These are phyloP conservation scores for Aphodius sticticus DNA, from an alignment of 2,888 invertebrate species.

Conservation along the genomic window DNA sequence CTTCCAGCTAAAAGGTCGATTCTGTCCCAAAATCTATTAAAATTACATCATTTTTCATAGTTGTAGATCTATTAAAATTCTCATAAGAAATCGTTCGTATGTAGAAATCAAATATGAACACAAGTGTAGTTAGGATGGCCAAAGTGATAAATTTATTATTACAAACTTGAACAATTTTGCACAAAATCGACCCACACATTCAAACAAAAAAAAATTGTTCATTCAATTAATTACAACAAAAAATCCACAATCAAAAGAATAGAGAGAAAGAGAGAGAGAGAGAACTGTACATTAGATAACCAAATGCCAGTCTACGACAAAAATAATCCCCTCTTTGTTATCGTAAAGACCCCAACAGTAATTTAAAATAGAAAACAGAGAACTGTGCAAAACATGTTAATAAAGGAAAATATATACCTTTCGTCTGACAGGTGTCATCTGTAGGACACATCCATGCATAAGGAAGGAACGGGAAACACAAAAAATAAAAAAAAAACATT, in stretches of 20 bases:
- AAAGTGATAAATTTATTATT: too few relatives aligned
- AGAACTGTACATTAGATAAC: conserved; percentile 21
- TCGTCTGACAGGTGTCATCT: conserved; percentile 53
- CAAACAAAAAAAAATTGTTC: not conserved
- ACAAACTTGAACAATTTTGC: not conserved
- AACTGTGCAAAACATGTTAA: conserved; percentile 32
- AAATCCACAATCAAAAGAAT: conserved; percentile 8
- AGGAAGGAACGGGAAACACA: conserved; percentile 39
- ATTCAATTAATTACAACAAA: not conserved
- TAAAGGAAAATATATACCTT: conserved; percentile 51
- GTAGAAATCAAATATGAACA: not conserved
- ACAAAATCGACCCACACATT: not conserved
- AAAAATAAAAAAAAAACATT: conserved; percentile 31
- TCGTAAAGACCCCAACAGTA: not conserved
- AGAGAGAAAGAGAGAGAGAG: not conserved
- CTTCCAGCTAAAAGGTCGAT: not conserved
- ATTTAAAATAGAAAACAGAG: not conserved
- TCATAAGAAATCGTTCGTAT: too few relatives aligned
- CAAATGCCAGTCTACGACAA: conserved; percentile 5
- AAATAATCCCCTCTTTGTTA: not conserved
- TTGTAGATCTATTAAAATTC: not conserved
- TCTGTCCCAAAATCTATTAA: not conserved
- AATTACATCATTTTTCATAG: not conserved
- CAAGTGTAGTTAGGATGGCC: not conserved
- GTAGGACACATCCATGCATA: conserved; percentile 49